Evolutionary conservation across 2,888 invertebrate species (phyloP).

Genomic region (Lithophane socia): DNA sequence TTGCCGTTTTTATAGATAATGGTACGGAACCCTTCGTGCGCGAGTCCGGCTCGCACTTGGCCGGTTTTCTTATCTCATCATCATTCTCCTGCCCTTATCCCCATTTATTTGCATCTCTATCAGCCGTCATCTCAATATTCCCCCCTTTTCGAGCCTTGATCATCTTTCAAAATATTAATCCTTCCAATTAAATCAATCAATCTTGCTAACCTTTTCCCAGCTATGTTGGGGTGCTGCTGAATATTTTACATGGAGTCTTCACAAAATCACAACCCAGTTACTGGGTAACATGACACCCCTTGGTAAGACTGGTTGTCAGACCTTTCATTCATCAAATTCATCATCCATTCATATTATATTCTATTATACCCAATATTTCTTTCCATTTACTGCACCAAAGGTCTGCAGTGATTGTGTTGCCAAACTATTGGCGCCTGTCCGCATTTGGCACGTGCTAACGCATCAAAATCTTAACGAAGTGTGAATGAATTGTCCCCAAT

Average conservation of each 20-base stretch:
- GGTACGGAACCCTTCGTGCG: no score
- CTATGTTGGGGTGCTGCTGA: not conserved
- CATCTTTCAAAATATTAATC: not conserved
- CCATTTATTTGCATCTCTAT: not conserved
- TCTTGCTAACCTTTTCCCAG: not conserved
- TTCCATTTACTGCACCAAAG: not conserved
- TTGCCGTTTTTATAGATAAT: no score
- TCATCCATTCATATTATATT: not conserved
- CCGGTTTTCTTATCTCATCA: no score
- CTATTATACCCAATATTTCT: not conserved
- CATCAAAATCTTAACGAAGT: constrained; percentile 27
- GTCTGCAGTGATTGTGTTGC: constrained; percentile 26
- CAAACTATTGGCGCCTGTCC: constrained; percentile 40
- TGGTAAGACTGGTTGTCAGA: not conserved
- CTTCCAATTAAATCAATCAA: not conserved
- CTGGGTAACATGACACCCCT: not conserved
- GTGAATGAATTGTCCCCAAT: constrained; percentile 40
- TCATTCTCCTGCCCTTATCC: not conserved
- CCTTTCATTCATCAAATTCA: no score
- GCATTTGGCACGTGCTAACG: constrained; percentile 40
- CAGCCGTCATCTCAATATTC: not conserved
- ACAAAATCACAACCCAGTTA: not conserved
- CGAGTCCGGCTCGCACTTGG: no score
- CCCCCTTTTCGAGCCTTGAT: not conserved
- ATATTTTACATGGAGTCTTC: not conserved